These are phyloP conservation scores for Halictus ligatus DNA, from an alignment of 2,888 invertebrate species.

Conservation along the genomic window DNA sequence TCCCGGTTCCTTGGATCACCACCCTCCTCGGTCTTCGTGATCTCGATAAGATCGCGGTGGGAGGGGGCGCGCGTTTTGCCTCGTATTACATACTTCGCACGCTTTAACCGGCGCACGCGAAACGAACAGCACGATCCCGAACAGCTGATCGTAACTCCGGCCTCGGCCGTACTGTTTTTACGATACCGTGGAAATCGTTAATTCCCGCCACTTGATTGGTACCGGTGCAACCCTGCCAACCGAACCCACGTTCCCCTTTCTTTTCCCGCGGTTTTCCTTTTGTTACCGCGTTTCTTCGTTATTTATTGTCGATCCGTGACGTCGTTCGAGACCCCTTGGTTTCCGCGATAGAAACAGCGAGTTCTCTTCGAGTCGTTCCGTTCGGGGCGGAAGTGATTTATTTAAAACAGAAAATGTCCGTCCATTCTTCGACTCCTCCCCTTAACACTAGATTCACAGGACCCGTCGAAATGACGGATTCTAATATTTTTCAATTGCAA, in stretches of 20 bases:
- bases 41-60: slow-evolving; percentile 55
- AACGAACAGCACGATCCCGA: slow-evolving; percentile 22
- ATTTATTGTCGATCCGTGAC: too few relatives aligned
- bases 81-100: slow-evolving; percentile 38
- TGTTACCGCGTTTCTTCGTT: neutral
- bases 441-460: too few relatives aligned
- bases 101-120: slow-evolving; percentile 33
- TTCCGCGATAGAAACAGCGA: too few relatives aligned
- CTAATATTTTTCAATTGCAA: too few relatives aligned
- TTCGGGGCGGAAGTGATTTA: too few relatives aligned
- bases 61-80: slow-evolving; percentile 32
- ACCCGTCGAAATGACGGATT: too few relatives aligned
- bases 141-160: slow-evolving; percentile 15
- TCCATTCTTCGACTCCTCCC: too few relatives aligned
- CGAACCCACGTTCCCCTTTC: neutral
- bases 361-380: too few relatives aligned
- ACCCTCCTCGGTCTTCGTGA: slow-evolving; percentile 24
- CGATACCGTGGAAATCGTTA: slow-evolving; percentile 30
- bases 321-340: too few relatives aligned
- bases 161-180: neutral
- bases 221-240: neutral
- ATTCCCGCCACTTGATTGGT: slow-evolving; percentile 21
- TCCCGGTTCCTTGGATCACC: slow-evolving; percentile 20
- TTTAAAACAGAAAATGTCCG: too few relatives aligned
- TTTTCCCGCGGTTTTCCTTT: neutral